These are phyloP conservation scores for Drosophila pseudoobscura DNA, from an alignment of 1,140 invertebrate genomes.

Conservation along the genomic window DNA sequence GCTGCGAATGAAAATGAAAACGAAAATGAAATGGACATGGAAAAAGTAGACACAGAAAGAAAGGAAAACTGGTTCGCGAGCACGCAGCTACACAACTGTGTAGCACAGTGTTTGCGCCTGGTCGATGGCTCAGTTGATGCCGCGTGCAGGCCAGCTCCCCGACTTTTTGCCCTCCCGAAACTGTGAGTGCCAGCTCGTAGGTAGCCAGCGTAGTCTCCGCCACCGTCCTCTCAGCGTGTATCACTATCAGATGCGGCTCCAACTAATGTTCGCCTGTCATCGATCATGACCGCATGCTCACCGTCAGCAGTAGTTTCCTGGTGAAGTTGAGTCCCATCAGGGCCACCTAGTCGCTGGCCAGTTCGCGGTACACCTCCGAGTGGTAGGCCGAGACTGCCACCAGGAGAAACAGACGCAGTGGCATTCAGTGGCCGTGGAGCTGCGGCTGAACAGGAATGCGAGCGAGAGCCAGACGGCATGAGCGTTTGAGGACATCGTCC, in stretches of 20 bases:
- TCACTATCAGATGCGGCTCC: not conserved
- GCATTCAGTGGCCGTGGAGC: slow-evolving; percentile 21
- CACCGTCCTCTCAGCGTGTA: slow-evolving; percentile 80
- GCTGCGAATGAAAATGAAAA: slow-evolving; percentile 21
- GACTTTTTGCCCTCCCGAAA: slow-evolving; percentile 67
- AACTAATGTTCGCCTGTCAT: slow-evolving; percentile 25
- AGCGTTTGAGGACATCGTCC: no score
- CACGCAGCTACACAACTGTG: slow-evolving; percentile 15
- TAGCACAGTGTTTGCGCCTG: slow-evolving; percentile 33
- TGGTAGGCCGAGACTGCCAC: slow-evolving; percentile 53
- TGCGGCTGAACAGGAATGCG: no score
- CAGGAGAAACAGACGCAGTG: slow-evolving; percentile 84
- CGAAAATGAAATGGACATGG: slow-evolving; percentile 22
- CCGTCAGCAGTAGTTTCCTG: slow-evolving; percentile 85
- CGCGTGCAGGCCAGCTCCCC: slow-evolving; percentile 42
- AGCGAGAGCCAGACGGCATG: no score
- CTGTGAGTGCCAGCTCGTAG: slow-evolving; percentile 86
- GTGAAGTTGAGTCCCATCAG: slow-evolving; percentile 86
- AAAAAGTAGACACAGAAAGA: slow-evolving; percentile 39
- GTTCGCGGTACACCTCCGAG: no score
- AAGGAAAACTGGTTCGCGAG: slow-evolving; percentile 35
- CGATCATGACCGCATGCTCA: slow-evolving; percentile 21
- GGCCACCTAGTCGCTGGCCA: slow-evolving; percentile 78
- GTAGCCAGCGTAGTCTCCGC: slow-evolving; percentile 85
- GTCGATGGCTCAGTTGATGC: not conserved